phyloP scores from a whole-genome alignment of 2,797 vertebrate species.

The Protosalanx chinensis region DNA sequence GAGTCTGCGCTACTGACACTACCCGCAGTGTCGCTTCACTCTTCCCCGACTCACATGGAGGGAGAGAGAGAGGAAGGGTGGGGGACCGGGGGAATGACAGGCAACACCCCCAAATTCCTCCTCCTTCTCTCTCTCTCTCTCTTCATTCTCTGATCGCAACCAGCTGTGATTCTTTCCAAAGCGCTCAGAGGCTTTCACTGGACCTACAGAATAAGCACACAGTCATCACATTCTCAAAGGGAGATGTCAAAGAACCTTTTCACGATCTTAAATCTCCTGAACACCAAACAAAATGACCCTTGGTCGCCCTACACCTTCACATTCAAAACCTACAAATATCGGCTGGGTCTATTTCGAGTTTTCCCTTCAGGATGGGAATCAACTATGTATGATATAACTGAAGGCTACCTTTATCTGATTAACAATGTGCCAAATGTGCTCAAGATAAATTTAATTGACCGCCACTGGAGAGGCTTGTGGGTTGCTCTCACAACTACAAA shows the following conservation, averaged over 20 bases:
- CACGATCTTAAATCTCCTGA: constrained; percentile 37
- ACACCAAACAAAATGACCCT: constrained; percentile 18
- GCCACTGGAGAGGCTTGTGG: neutral
- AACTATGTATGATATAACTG: too few species aligned
- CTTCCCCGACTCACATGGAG: constrained; percentile 30
- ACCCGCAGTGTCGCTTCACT: constrained; percentile 60
- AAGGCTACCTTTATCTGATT: too few species aligned
- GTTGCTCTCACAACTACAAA: neutral
- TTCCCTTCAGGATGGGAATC: too few species aligned
- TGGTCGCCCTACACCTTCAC: neutral
- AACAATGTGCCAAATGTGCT: neutral
- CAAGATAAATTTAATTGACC: neutral
- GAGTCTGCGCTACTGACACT: constrained; percentile 60
- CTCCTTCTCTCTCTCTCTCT: constrained; percentile 31
- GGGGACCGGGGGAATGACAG: constrained; percentile 45
- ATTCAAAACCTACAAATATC: neutral
- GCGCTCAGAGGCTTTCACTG: constrained; percentile 42
- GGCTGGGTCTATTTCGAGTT: too few species aligned
- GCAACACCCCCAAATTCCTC: constrained; percentile 74
- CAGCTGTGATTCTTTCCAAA: constrained; percentile 65
- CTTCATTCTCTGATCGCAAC: constrained; percentile 61
- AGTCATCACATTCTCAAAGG: constrained; percentile 55
- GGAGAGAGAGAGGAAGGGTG: constrained; percentile 41
- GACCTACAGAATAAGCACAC: constrained; percentile 47
- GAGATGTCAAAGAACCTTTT: constrained; percentile 40